Percentiles rank a stretch among this genome's conserved stretches.
phyloP scores from a whole-genome alignment of 2,888 invertebrate species.

The Drosophila neonasuta region DNA sequence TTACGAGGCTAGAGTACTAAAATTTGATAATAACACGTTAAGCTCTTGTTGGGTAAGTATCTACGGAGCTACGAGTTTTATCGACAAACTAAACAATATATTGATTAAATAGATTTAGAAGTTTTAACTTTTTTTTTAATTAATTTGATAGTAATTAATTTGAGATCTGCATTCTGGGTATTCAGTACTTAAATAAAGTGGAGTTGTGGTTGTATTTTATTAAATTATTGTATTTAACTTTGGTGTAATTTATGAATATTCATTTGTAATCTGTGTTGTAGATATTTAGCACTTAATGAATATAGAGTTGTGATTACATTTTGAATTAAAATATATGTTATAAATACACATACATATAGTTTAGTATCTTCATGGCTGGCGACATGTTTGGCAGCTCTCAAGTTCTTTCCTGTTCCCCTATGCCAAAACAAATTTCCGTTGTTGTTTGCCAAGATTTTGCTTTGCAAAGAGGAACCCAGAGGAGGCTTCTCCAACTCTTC shows the following conservation, averaged over 20 bases:
- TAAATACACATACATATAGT: not conserved
- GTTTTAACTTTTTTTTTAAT: not conserved
- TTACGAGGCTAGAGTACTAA: conserved; percentile 12
- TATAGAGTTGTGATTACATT: not conserved
- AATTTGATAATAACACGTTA: conserved; percentile 17
- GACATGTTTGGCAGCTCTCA: conserved; percentile 40
- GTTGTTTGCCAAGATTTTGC: conserved; percentile 61
- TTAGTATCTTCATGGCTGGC: conserved; percentile 31
- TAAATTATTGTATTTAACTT: too few relatives aligned
- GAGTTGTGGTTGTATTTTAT: too few relatives aligned
- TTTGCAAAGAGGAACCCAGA: conserved; percentile 18
- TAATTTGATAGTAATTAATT: too few relatives aligned
- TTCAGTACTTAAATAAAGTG: too few relatives aligned
- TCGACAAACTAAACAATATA: not conserved
- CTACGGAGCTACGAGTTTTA: not conserved
- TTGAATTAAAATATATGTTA: not conserved
- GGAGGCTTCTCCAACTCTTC: conserved; percentile 67
- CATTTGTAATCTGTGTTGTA: not conserved
- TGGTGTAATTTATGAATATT: too few relatives aligned
- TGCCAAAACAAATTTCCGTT: conserved; percentile 69
- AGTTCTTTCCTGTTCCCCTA: conserved; percentile 51
- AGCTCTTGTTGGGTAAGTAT: not conserved
- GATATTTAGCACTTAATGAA: too few relatives aligned
- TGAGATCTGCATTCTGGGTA: too few relatives aligned
- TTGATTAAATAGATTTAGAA: not conserved